These are phyloP conservation scores for Lasiurus borealis DNA, from an alignment of 2,113 vertebrate species.

Conservation along the genomic window DNA sequence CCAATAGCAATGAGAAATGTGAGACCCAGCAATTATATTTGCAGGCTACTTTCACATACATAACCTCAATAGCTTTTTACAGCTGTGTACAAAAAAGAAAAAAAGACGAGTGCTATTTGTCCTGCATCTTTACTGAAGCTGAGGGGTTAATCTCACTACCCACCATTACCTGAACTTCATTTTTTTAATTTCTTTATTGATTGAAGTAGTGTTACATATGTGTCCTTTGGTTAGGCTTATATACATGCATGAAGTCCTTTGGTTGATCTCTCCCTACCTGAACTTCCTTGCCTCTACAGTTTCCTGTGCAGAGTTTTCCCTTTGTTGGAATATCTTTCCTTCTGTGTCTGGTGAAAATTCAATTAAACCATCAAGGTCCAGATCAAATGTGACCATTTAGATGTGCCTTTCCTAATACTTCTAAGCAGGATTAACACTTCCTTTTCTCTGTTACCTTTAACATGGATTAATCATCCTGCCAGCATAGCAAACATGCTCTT, in stretches of 20 bases:
- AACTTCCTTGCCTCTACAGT: background rate
- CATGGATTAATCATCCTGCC: background rate
- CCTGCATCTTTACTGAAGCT: background rate
- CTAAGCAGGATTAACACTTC: background rate
- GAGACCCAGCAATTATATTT: background rate
- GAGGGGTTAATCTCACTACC: background rate
- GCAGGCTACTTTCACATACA: background rate
- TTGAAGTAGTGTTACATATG: too few species aligned
- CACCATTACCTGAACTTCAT: background rate
- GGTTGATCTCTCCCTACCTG: background rate
- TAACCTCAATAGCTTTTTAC: slow-evolving; percentile 42
- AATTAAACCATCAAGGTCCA: slow-evolving; percentile 35
- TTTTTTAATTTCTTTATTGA: background rate
- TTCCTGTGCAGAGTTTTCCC: slow-evolving; percentile 9
- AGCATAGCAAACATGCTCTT: background rate
- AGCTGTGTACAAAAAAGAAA: background rate
- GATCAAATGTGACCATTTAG: slow-evolving; percentile 4
- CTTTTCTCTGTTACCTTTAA: slow-evolving; percentile 2
- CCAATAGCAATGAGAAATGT: background rate
- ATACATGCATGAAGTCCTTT: too few species aligned
- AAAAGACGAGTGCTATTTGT: background rate
- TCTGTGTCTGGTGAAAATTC: slow-evolving; percentile 55
- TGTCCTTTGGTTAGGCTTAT: too few species aligned
- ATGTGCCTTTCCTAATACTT: background rate
- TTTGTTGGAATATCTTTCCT: background rate